Conservation (phyloP, 2,113 vertebrate species). For the Lipotes vexillifer region DNA sequence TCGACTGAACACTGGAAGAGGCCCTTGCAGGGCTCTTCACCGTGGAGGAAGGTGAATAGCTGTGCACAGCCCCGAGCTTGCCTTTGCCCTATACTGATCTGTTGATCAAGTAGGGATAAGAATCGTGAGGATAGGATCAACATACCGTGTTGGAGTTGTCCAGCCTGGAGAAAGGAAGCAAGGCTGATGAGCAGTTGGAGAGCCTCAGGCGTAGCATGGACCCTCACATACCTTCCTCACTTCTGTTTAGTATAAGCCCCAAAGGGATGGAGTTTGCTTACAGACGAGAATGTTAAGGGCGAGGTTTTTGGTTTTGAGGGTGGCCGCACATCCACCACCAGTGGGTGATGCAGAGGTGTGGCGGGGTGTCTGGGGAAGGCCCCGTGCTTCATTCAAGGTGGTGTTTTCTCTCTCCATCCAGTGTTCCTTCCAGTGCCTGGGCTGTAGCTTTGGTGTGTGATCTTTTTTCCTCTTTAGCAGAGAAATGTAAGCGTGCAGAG, state of each 20-base stretch:
- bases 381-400: background rate
- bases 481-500: background rate
- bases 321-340: background rate
- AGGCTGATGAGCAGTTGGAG: background rate
- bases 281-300: background rate
- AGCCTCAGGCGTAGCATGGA: background rate
- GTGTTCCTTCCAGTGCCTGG: background rate
- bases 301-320: background rate
- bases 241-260: background rate
- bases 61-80: background rate
- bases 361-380: background rate
- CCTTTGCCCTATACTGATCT: background rate
- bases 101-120: background rate
- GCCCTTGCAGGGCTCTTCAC: background rate
- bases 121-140: background rate
- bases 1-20: background rate
- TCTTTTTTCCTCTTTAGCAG: background rate
- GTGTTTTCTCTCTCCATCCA: background rate
- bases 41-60: background rate
- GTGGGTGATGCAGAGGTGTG: rapidly evolving
- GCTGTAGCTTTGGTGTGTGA: background rate
- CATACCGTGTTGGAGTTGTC: background rate
- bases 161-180: background rate
- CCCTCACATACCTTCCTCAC: background rate
- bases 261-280: background rate